Evolutionary conservation across 2,797 vertebrate genomes (phyloP), one percentile per base, ranked within the genome.

Genomic region (Dryobates pubescens): DNA sequence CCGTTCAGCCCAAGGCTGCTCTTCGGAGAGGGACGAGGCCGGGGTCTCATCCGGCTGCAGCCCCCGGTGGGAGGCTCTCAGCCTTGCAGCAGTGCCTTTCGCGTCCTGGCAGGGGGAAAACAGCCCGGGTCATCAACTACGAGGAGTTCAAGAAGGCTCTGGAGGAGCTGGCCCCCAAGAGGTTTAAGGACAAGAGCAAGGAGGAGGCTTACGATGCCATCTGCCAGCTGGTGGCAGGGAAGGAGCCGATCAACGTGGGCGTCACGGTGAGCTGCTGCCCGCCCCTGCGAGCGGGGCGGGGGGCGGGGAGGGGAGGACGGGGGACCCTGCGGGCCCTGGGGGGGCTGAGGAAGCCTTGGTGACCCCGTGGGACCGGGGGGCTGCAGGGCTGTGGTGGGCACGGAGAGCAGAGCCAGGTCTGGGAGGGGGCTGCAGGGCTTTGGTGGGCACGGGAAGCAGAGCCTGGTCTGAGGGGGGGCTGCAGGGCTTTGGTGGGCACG

Each of bases 71-170:
- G 36, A 75, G 59, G 29, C 2, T 1, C 2, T 1, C 16, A 34
- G 12, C 26, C 22, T 13, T 41, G 81, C 45, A 74, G 23, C 29
- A 2, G 5, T 8, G 68, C 70, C 18, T 34, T 34, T 68, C 57
- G 41, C 84, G 43, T 94, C 58, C 57, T 73, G 94, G 63, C 94
- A 99, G 99, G 94, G 98, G 97, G 53, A 99, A 99, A 96, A 97
- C 99, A 2, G 98, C 99, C 41, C 97, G 99, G 1, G 98, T 99
- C 94, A 99, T 99, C 95, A 99, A 97, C 89, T 99, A 98, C 0
- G 98, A 99, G 95, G 99, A 99, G 97, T 99, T 99, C 96, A 98
- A 97, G 93, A 98, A 96, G 89, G 99, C 99, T 1, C 96, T 99
- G 95, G 98, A 98, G 82, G 98, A 99, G 34, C 86, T 99, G 94